Base-by-base conservation (phyloP, 2,888 invertebrate genomes). In the Caradrina clavipalpis region DNA sequence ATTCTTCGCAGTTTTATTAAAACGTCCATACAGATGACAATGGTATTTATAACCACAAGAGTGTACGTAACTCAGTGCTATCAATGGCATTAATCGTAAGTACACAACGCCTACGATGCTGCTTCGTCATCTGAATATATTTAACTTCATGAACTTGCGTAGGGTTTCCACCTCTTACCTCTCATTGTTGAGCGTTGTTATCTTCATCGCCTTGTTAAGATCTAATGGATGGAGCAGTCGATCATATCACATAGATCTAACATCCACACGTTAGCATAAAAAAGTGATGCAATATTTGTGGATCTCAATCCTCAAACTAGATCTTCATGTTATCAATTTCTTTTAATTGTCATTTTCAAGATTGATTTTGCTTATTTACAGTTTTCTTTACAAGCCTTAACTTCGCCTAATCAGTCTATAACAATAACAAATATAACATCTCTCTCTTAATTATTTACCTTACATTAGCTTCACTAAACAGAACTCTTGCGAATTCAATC, bases 21-120 rank as follows among this genome's bases (percentile, higher is more conserved):
- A 71, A 17, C 59, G 62, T 68, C 58, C 22, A 58, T 53, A 21
- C n/a, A 72, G 35, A 51, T 39, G 66, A 65, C 65, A 71, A 50
- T 61, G 51, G 50, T 50, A 73, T 73, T 66, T 19, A 66, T 73
- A 70, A 63, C 26, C 53, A 1, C 45, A 69, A 70, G 47, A 55
- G 45, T 13, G 39, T 51, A 69, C 70, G 71, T 72, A 75, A 79
- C 59, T 59, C 22, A 31, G 50, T 35, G 13, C 56, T 79, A 82
- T 82, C 82, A 68, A 45, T 70, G 63, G 47, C 67, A 73, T 72
- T 61, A 73, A 79, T 82, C 84, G 78, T 73, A 75, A 63, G 57
- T 64, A 81, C 62, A 75, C 22, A 69, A 70, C 73, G 73, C 80
- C 72, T 68, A 79, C 76, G 56, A 73, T 54, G 50, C 69, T 62